Evolutionary conservation across 2,113 vertebrate genomes (phyloP).

Genomic region (Blennius ocellaris): DNA sequence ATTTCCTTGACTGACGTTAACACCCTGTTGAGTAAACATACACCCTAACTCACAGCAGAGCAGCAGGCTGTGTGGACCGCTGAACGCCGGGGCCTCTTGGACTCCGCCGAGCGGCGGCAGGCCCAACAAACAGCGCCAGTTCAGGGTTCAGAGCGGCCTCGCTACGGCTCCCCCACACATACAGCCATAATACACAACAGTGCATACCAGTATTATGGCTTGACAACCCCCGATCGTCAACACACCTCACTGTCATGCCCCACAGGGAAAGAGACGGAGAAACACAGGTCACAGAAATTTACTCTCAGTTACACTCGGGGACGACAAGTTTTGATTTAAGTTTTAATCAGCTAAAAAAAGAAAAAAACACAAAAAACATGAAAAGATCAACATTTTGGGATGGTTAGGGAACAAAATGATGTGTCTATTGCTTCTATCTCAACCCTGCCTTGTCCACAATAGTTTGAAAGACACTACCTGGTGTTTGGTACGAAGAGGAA

Average conservation of each 20-base stretch:
- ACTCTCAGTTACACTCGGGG: conserved; percentile 1
- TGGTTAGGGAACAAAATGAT: neutral
- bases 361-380: conserved; percentile 4
- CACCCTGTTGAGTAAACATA: conserved; percentile 79
- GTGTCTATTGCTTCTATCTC: too few relatives aligned
- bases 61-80: conserved; percentile 16
- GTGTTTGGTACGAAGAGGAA: too few relatives aligned
- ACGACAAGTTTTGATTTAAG: neutral
- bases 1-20: conserved; percentile 75
- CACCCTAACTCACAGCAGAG: conserved; percentile 35
- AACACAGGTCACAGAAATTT: conserved; percentile 23
- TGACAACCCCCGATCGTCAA: conserved; percentile 30
- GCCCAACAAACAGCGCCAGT: conserved; percentile 58
- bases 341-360: neutral
- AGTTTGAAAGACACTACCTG: too few relatives aligned
- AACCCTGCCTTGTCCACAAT: too few relatives aligned
- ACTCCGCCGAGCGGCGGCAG: conserved; percentile 4
- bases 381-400: neutral
- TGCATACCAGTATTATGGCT: conserved; percentile 70
- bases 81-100: conserved; percentile 16
- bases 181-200: conserved; percentile 11
- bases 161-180: conserved; percentile 32
- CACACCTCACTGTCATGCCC: conserved; percentile 47
- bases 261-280: conserved; percentile 31
- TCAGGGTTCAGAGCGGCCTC: conserved; percentile 58